These are phyloP conservation scores for Ganaspis brasiliensis DNA, from an alignment of 2,888 invertebrate species.

Conservation along the genomic window DNA sequence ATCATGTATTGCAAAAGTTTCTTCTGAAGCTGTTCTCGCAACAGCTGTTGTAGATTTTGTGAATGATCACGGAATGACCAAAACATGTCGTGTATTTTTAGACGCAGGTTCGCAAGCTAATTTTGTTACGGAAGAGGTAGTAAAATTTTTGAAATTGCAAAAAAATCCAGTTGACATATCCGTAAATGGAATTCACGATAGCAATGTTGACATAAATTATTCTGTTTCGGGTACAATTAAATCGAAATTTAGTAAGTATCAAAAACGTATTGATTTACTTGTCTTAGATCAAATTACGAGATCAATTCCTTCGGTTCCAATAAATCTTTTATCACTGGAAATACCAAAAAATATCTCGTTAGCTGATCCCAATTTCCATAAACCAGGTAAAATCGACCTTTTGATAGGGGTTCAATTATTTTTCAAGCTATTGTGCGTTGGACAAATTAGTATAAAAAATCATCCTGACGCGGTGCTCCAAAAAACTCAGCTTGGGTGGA, in stretches of 20 bases:
- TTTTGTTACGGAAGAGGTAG: neutral
- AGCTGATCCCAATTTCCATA: conserved; percentile 11
- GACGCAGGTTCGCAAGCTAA: neutral
- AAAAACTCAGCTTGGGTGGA: neutral
- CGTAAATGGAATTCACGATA: neutral
- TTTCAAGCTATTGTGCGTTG: neutral
- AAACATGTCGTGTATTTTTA: neutral
- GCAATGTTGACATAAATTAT: neutral
- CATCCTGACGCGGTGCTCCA: neutral
- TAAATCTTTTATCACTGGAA: neutral
- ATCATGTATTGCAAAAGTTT: neutral
- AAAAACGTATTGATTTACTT: neutral
- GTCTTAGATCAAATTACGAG: neutral
- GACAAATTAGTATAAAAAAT: neutral
- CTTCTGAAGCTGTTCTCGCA: neutral
- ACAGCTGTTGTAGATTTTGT: neutral
- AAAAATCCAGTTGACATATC: neutral
- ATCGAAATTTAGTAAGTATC: neutral
- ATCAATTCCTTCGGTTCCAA: neutral
- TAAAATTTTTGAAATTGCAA: neutral
- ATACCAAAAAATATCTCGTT: neutral
- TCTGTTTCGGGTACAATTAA: neutral
- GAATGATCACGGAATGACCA: neutral
- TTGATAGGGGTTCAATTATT: neutral
- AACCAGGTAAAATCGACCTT: conserved; percentile 18